Percentiles rank a stretch among this genome's conserved stretches.
Conservation (phyloP, 2,113 vertebrate genomes). For the Andinoacara biseriatus region DNA sequence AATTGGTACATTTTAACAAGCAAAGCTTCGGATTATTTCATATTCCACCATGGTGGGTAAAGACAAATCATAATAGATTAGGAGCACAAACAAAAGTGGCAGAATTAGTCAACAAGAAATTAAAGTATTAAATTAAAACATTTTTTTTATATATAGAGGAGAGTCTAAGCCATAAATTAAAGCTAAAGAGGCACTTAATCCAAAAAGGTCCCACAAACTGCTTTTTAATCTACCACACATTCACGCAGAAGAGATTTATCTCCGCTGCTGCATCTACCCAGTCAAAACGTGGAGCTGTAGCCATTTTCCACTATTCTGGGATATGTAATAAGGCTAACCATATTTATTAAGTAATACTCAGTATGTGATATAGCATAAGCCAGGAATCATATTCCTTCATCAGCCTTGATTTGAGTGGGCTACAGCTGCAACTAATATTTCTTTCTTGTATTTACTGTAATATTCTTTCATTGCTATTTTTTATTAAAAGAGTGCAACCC, state of each 20-base stretch:
- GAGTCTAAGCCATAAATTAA: neutral
- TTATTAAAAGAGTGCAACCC: neutral
- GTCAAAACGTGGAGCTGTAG: neutral
- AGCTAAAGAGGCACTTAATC: neutral
- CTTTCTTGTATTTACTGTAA: neutral
- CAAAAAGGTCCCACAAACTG: neutral
- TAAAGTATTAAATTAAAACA: neutral
- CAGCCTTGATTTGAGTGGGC: neutral
- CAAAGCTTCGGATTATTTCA: neutral
- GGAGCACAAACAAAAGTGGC: neutral
- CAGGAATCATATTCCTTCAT: neutral
- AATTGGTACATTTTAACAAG: neutral
- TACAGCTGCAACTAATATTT: neutral
- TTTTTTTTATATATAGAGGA: neutral
- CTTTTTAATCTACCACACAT: neutral
- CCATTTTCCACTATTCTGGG: neutral
- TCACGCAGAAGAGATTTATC: neutral
- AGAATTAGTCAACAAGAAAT: neutral
- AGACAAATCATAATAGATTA: neutral
- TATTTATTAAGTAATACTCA: neutral
- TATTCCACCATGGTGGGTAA: neutral
- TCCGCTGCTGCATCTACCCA: neutral
- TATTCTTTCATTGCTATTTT: neutral
- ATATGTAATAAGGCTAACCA: neutral
- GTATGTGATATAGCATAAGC: neutral